Percentiles rank a stretch among this genome's conserved stretches.
Conservation (phyloP, 2,113 vertebrate species). For the Melanerpes formicivorus region DNA sequence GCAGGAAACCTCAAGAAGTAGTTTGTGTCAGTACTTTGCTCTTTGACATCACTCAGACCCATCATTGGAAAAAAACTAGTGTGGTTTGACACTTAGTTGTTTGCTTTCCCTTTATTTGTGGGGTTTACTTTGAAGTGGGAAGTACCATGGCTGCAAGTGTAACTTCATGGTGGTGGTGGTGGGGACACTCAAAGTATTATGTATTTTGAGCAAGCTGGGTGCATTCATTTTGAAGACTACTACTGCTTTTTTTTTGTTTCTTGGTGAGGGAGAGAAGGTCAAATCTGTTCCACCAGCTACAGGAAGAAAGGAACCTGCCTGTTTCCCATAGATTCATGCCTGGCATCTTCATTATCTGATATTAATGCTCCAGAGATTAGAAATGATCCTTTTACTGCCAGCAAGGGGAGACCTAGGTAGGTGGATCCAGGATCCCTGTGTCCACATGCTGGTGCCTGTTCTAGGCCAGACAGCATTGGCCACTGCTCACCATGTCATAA, state of each 20-base stretch:
- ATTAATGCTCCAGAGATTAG: background rate
- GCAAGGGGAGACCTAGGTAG: background rate
- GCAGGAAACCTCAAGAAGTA: too few species aligned
- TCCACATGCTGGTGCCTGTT: background rate
- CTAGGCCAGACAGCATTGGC: background rate
- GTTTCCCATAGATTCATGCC: background rate
- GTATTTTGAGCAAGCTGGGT: background rate
- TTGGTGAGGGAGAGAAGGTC: background rate
- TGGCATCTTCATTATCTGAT: background rate
- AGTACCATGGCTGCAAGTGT: background rate
- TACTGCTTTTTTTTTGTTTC: background rate
- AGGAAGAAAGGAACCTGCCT: background rate
- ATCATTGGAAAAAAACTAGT: background rate
- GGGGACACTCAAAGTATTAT: background rate
- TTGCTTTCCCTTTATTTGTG: background rate
- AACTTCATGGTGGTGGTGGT: background rate
- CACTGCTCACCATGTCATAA: accelerated
- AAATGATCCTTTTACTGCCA: background rate
- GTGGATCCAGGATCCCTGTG: background rate
- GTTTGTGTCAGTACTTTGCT: too few species aligned
- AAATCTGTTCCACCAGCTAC: background rate
- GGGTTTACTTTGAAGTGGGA: background rate
- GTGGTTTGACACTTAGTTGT: background rate
- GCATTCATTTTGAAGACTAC: background rate
- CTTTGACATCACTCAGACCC: background rate